A percentile compares a stretch with the other conserved stretches of the same genome.
These are phyloP conservation scores for Clunio marinus DNA, from an alignment of 2,888 invertebrate genomes.

Conservation along the genomic window DNA sequence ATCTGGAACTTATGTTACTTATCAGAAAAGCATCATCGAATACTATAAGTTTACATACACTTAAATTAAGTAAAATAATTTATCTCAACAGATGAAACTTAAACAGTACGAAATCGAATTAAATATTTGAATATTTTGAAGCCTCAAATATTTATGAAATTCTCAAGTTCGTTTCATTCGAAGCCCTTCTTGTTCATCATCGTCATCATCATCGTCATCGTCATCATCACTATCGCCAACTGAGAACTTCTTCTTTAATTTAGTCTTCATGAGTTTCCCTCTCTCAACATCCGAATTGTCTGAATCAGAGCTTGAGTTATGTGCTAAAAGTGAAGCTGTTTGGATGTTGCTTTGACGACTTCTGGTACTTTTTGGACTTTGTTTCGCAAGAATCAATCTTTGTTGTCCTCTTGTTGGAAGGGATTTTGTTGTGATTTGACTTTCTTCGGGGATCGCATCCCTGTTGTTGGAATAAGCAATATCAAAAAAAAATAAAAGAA, in stretches of 20 bases:
- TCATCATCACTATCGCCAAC: conserved; percentile 4
- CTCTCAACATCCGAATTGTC: background rate
- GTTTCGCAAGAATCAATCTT: background rate
- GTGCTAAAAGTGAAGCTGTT: background rate
- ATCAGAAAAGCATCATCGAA: too few relatives aligned
- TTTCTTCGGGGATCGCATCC: conserved; percentile 17
- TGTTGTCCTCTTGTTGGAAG: background rate
- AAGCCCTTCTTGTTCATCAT: background rate
- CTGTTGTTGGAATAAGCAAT: too few relatives aligned
- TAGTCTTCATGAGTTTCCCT: background rate
- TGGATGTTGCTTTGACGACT: background rate
- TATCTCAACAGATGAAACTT: background rate
- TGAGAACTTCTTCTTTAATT: background rate
- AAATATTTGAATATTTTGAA: background rate
- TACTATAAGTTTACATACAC: too few relatives aligned
- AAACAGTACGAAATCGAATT: background rate
- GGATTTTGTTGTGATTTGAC: background rate
- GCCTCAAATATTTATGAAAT: background rate
- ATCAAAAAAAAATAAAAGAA: too few relatives aligned
- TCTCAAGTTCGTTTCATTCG: background rate
- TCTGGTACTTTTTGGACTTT: background rate
- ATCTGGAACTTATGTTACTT: too few relatives aligned
- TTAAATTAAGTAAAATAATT: too few relatives aligned
- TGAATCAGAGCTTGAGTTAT: conserved; percentile 11
- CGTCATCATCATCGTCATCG: background rate